Percentiles rank a stretch among this genome's conserved stretches.
Evolutionary conservation across 2,797 vertebrate genomes (phyloP).

Genomic region (Ctenosaura bakeri): DNA sequence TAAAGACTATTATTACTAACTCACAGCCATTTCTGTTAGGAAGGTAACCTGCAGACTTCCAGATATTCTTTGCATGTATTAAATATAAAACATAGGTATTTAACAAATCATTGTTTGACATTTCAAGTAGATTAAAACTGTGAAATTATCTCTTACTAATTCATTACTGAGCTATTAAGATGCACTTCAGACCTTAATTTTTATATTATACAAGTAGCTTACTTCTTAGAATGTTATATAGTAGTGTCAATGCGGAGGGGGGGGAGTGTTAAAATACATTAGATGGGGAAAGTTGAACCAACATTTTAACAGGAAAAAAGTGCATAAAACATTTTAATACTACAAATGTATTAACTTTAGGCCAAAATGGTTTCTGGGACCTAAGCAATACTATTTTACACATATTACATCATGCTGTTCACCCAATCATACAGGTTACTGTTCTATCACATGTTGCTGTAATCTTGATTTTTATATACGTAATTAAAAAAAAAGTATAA

Average conservation of each 20-base stretch:
- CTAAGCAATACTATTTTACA: slow-evolving; percentile 74
- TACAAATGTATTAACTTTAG: slow-evolving; percentile 80
- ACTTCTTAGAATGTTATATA: slow-evolving; percentile 77
- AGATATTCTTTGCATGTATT: slow-evolving; percentile 61
- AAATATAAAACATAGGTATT: slow-evolving; percentile 75
- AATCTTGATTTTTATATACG: slow-evolving; percentile 51
- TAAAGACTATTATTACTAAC: slow-evolving; percentile 71
- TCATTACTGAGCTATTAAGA: slow-evolving; percentile 69
- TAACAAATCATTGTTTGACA: slow-evolving; percentile 58
- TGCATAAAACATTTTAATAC: slow-evolving; percentile 84
- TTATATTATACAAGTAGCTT: slow-evolving; percentile 78
- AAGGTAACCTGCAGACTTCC: slow-evolving; percentile 74
- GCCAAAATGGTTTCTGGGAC: slow-evolving; percentile 74
- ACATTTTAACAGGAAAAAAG: slow-evolving; percentile 80
- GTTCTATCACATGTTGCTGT: slow-evolving; percentile 53
- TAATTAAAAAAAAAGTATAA: neutral
- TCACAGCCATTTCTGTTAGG: slow-evolving; percentile 75
- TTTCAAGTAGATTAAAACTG: slow-evolving; percentile 72
- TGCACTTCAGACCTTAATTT: slow-evolving; percentile 73
- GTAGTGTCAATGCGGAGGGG: slow-evolving; percentile 76
- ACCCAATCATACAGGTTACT: slow-evolving; percentile 76
- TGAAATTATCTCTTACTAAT: slow-evolving; percentile 64
- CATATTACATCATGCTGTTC: slow-evolving; percentile 76
- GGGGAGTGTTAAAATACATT: slow-evolving; percentile 70
- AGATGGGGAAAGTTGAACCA: slow-evolving; percentile 78